Conservation (phyloP, 2,888 invertebrate genomes). For the Acleris cristana region DNA sequence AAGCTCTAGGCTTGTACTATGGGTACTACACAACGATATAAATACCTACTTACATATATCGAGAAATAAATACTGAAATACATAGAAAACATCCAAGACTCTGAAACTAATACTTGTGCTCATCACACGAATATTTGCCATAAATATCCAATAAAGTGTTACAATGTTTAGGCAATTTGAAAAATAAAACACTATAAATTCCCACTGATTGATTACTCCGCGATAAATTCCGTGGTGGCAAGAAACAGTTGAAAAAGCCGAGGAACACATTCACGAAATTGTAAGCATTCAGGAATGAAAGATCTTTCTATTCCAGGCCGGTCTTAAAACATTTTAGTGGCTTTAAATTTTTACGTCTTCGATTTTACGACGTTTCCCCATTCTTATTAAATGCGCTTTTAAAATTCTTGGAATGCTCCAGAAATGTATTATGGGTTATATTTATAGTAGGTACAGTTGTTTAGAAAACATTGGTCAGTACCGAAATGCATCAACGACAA, state of each 20-base stretch:
- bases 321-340: conserved; percentile 35
- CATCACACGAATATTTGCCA: no score
- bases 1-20: no score
- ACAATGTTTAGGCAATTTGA: neutral
- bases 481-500: no score
- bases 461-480: neutral
- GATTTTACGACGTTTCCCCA: conserved; percentile 34
- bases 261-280: conserved; percentile 11
- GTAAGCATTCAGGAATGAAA: conserved; percentile 19
- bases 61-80: no score
- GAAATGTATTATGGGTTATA: conserved; percentile 2
- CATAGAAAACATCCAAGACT: no score
- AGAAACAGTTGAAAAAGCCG: conserved; percentile 12
- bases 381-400: conserved; percentile 19
- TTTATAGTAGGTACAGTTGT: neutral
- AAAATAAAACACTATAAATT: neutral
- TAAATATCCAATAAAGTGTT: neutral
- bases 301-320: conserved; percentile 29
- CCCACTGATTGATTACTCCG: conserved; percentile 7
- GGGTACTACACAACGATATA: no score
- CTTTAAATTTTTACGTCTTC: conserved; percentile 26
- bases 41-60: no score
- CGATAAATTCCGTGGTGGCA: conserved; percentile 6
- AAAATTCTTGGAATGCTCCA: conserved; percentile 25
- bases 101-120: no score